These are phyloP conservation scores for Agrochola circellaris DNA, from an alignment of 2,888 invertebrate genomes.

Conservation along the genomic window DNA sequence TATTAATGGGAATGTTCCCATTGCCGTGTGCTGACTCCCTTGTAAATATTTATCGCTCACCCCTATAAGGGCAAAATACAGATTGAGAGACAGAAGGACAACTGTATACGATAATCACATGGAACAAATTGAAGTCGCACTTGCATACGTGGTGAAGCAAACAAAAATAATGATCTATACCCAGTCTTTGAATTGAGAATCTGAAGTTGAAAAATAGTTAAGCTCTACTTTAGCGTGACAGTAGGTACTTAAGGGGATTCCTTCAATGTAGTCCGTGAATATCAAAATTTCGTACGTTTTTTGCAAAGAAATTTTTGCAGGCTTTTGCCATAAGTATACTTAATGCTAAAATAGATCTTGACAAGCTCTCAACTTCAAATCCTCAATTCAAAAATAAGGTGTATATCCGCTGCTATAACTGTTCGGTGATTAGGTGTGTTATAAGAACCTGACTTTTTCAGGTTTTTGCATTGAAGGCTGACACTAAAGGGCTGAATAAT, in stretches of 20 bases:
- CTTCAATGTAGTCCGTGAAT: no score
- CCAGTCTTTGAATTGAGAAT: not conserved
- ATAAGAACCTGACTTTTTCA: not conserved
- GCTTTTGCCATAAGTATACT: no score
- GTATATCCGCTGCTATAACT: not conserved
- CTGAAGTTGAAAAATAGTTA: not conserved
- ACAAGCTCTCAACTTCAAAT: no score
- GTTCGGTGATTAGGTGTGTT: not conserved
- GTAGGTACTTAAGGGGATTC: no score
- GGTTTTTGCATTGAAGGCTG: not conserved
- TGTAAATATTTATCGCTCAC: conserved; percentile 41
- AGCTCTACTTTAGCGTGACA: not conserved
- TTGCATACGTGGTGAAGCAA: not conserved
- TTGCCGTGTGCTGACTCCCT: conserved; percentile 37
- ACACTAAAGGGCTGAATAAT: no score
- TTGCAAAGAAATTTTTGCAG: no score
- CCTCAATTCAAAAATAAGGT: no score
- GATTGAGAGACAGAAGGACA: not conserved
- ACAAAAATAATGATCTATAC: not conserved
- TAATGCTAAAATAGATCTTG: no score
- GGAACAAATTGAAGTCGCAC: not conserved
- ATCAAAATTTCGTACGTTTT: no score
- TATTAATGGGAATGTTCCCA: conserved; percentile 53
- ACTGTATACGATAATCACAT: not conserved
- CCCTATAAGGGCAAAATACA: not conserved